Percentiles rank a stretch among this genome's conserved stretches.
Evolutionary conservation across 2,888 invertebrate genomes (phyloP).

Genomic region (Caradrina kadenii): DNA sequence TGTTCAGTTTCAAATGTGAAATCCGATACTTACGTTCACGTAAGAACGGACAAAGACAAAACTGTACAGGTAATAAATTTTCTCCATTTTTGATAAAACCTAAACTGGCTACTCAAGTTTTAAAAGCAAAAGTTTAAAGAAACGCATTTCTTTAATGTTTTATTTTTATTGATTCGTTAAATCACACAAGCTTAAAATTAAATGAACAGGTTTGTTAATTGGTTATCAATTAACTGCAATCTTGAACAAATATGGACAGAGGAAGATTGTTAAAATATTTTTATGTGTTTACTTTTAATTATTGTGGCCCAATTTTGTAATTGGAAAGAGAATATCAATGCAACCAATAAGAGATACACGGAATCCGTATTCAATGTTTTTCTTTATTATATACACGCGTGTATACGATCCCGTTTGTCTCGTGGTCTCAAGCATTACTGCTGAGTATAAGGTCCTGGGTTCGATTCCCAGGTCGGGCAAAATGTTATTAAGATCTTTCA

Average conservation of each 20-base stretch:
- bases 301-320: slow-evolving; percentile 29
- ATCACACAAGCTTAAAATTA: slow-evolving; percentile 5
- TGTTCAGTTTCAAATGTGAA: slow-evolving; percentile 47
- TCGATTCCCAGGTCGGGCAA: no score
- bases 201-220: slow-evolving; percentile 53
- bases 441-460: no score
- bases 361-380: background rate
- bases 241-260: slow-evolving; percentile 25
- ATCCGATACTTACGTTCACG: slow-evolving; percentile 50
- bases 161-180: slow-evolving; percentile 11
- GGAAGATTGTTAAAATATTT: slow-evolving; percentile 28
- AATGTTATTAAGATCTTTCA: no score
- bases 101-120: slow-evolving; percentile 9
- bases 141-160: slow-evolving; percentile 3
- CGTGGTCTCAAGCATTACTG: no score
- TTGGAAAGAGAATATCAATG: background rate
- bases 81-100: slow-evolving; percentile 22
- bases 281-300: slow-evolving; percentile 44
- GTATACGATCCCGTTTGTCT: no score
- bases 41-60: slow-evolving; percentile 27
- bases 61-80: slow-evolving; percentile 23
- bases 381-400: background rate
- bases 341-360: background rate
- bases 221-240: slow-evolving; percentile 34
- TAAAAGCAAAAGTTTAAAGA: slow-evolving; percentile 1